A percentile compares a stretch with the other conserved stretches of the same genome.
These are phyloP conservation scores for Timandra comae DNA, from an alignment of 2,888 invertebrate genomes.

Conservation along the genomic window DNA sequence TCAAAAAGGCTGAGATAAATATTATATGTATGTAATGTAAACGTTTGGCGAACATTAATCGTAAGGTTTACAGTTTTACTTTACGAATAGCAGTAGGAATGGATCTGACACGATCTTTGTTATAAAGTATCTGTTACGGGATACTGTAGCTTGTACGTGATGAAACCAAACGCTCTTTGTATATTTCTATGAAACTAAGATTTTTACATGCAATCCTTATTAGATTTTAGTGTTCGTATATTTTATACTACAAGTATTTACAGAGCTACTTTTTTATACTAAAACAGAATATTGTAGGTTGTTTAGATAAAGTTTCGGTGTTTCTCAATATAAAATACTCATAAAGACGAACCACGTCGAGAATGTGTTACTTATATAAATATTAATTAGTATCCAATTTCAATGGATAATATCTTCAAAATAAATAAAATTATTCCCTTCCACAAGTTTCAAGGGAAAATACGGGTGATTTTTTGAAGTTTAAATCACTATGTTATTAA, in stretches of 20 bases:
- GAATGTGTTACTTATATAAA: background rate
- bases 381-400: too few species aligned
- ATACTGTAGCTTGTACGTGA: conserved; percentile 44
- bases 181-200: conserved; percentile 67
- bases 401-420: too few species aligned
- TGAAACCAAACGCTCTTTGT: conserved; percentile 66
- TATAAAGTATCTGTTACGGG: conserved; percentile 13
- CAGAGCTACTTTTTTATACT: conserved; percentile 21
- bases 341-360: background rate
- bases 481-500: conserved; percentile 3
- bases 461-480: conserved; percentile 1
- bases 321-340: conserved; percentile 12
- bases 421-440: too few species aligned
- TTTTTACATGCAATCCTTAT: conserved; percentile 59
- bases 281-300: conserved; percentile 10
- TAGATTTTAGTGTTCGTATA: conserved; percentile 56
- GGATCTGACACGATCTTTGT: background rate
- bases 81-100: conserved; percentile 24
- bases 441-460: too few species aligned
- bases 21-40: conserved; percentile 45
- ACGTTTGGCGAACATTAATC: conserved; percentile 61
- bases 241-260: conserved; percentile 50
- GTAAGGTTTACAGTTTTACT: conserved; percentile 45
- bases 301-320: conserved; percentile 3
- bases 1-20: conserved; percentile 74